phyloP scores from a whole-genome alignment of 92 coral and sea anemone species.

The Siderastrea radians region DNA sequence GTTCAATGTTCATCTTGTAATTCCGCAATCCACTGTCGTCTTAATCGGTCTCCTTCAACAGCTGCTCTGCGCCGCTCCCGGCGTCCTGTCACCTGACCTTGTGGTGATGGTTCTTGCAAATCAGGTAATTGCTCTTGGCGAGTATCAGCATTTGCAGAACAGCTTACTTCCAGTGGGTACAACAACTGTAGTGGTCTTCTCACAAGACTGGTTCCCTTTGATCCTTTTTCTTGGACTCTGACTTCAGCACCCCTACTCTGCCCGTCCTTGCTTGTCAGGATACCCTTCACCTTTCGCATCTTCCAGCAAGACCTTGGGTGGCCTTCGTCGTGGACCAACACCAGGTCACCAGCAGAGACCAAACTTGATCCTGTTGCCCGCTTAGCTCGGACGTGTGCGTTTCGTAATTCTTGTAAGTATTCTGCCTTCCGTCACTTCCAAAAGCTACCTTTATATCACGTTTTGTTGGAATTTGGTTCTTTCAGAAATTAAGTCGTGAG shows the following conservation, averaged over 20 bases:
- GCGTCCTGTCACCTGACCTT: background rate
- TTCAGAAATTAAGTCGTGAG: too few species aligned
- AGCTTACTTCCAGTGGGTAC: background rate
- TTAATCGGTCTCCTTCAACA: background rate
- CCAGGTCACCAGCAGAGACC: slow-evolving; percentile 36
- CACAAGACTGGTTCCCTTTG: background rate
- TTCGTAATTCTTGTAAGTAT: slow-evolving; percentile 36
- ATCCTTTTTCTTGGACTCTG: slow-evolving; percentile 14
- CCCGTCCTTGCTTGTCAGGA: slow-evolving; percentile 7
- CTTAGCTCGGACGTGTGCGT: slow-evolving; percentile 1
- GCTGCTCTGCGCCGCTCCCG: background rate
- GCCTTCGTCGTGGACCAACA: slow-evolving; percentile 45
- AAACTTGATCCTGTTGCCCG: background rate
- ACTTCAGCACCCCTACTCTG: slow-evolving; percentile 46
- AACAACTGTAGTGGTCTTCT: slow-evolving; percentile 43
- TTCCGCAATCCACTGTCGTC: slow-evolving; percentile 13
- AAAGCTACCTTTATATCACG: background rate
- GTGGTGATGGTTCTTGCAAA: background rate
- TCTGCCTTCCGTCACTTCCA: slow-evolving; percentile 48
- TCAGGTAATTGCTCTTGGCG: background rate
- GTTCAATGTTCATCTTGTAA: slow-evolving; percentile 1
- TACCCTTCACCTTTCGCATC: slow-evolving; percentile 20
- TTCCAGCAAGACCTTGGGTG: slow-evolving; percentile 47
- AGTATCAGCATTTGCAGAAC: background rate
- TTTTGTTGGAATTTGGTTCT: too few species aligned